Conservation (phyloP, 2,113 vertebrate genomes). For the Pica pica region DNA sequence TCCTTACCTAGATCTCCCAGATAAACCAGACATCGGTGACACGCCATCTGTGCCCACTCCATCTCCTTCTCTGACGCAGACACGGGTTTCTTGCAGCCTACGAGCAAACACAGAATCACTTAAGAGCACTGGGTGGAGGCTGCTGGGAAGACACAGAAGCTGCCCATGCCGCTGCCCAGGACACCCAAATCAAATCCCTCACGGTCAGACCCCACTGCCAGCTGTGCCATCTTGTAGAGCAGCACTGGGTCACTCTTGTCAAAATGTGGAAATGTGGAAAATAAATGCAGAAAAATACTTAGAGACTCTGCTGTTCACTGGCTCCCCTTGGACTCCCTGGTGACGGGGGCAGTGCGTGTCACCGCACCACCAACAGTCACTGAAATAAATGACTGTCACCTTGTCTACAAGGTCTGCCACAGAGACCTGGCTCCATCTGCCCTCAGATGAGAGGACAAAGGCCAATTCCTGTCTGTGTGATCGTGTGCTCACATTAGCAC, state of each 20-base stretch:
- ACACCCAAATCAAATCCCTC: not conserved
- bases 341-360: not conserved
- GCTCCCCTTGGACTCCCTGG: not conserved
- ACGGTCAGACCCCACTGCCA: accelerated
- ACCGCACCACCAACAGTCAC: not conserved
- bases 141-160: not conserved
- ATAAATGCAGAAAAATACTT: not conserved
- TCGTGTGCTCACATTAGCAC: accelerated
- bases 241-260: not conserved
- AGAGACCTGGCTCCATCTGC: not conserved
- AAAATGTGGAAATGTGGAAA: not conserved
- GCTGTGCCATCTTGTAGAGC: not conserved
- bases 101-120: not conserved
- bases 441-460: not conserved
- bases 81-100: constrained; percentile 91
- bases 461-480: not conserved
- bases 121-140: accelerated
- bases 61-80: constrained; percentile 93
- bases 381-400: not conserved
- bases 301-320: not conserved
- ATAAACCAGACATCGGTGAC: constrained; percentile 94
- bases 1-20: constrained; percentile 93
- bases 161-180: not conserved
- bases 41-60: constrained; percentile 98
- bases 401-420: not conserved